Evolutionary conservation across 2,888 invertebrate genomes (phyloP), one percentile per base, ranked within the genome.

Genomic region (Balanococcus diminutus): DNA sequence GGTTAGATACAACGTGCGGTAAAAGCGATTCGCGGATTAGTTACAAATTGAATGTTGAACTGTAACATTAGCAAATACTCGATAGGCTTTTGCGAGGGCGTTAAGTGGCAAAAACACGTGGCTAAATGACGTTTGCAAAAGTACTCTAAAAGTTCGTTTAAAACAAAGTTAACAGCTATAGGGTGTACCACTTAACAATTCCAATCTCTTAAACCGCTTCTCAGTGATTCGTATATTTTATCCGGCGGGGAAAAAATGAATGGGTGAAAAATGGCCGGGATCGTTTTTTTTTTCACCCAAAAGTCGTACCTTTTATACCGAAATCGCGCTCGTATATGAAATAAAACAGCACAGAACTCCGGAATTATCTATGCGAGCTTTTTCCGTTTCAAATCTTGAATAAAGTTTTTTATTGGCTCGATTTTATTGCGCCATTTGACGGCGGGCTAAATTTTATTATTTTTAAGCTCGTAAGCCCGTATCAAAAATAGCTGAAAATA

Each of bases 121-220:
- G 84, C 84, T 84, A 84, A 84, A 84, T 84, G 84, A 84, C 84
- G 84, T 79, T 75, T 75, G 84, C 84, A 72, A 84, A 84, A 84
- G 84, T 84, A 84, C 84, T 84, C 79, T 84, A 84, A 84, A 84
- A 84, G 75, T 84, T 84, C 84, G 84, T 84, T 84, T 84, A 84
- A 84, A 84, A 84, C 75, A 84, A 84, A 84, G 84, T 84, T 84
- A 84, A 84, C 84, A 84, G 84, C 79, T 75, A 84, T 75, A 84
- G 81, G 81, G 42, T 81, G 81, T 42, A 81, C 75, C 75, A 75
- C 81, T 81, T 81, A 81, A 81, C 81, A 81, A 82, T 42, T 28
- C 32, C 28, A 82, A 46, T 28, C 51, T 42, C 51, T 82, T 31
- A 51, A 51, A 51, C 31, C 82, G 25, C 81, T 31, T 81, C 9